Percentiles rank a stretch among this genome's conserved stretches.
These are phyloP conservation scores for Bos indicus DNA, from an alignment of 2,113 vertebrate genomes.

Conservation along the genomic window DNA sequence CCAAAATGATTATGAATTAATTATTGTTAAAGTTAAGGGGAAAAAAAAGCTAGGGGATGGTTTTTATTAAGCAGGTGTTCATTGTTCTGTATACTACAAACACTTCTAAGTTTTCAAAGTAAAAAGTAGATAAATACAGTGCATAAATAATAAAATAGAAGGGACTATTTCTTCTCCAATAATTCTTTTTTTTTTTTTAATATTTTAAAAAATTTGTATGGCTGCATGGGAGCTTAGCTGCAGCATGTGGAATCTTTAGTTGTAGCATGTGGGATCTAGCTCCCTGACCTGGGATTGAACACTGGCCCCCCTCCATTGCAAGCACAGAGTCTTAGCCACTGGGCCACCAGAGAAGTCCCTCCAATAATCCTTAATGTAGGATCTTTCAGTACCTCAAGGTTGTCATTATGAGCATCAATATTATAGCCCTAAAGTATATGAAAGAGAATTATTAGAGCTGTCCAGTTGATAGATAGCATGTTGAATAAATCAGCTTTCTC, in stretches of 20 bases:
- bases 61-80: conserved; percentile 29
- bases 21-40: background rate
- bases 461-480: background rate
- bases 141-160: conserved; percentile 1
- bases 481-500: conserved; percentile 29
- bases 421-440: background rate
- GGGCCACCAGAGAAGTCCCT: background rate
- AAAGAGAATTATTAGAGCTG: background rate
- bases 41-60: background rate
- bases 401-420: background rate
- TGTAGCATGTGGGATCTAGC: background rate
- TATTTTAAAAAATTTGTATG: background rate
- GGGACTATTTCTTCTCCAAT: background rate
- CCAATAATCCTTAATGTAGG: background rate
- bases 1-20: background rate
- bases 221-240: background rate
- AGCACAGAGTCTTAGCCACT: background rate
- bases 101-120: background rate
- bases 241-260: background rate
- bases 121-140: background rate
- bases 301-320: background rate
- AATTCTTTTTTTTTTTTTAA: background rate
- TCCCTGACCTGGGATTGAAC: background rate
- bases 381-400: background rate
- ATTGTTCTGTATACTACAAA: background rate